These are phyloP conservation scores for Xanthostigma xanthostigma DNA, from an alignment of 2,888 invertebrate species.

Conservation along the genomic window DNA sequence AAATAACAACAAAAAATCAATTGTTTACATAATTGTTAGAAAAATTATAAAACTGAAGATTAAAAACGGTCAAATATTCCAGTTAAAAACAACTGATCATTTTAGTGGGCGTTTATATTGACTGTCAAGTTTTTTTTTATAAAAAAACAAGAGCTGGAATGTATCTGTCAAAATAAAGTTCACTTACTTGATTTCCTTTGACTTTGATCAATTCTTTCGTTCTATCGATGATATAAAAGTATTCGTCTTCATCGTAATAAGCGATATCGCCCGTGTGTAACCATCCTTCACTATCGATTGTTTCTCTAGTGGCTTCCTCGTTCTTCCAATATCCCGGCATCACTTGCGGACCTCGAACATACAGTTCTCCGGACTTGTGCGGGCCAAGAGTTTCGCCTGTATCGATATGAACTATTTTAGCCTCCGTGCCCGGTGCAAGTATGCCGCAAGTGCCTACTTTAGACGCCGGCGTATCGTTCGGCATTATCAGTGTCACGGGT, in stretches of 20 bases:
- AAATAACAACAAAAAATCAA: too few species aligned
- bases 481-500: slow-evolving; percentile 46
- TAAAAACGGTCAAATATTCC: too few species aligned
- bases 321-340: slow-evolving; percentile 73
- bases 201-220: slow-evolving; percentile 74
- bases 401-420: slow-evolving; percentile 41
- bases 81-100: too few species aligned
- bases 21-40: too few species aligned
- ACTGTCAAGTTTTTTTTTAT: too few species aligned
- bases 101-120: too few species aligned
- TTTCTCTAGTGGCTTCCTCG: slow-evolving; percentile 54
- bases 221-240: slow-evolving; percentile 62
- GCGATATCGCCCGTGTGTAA: slow-evolving; percentile 68
- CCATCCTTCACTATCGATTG: slow-evolving; percentile 63
- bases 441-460: slow-evolving; percentile 56
- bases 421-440: slow-evolving; percentile 50
- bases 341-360: slow-evolving; percentile 59
- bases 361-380: slow-evolving; percentile 54
- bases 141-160: too few species aligned
- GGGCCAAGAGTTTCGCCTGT: slow-evolving; percentile 40
- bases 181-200: slow-evolving; percentile 64
- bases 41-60: too few species aligned
- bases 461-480: slow-evolving; percentile 36
- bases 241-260: slow-evolving; percentile 57
- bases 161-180: too few species aligned